phyloP scores from a whole-genome alignment of 2,888 invertebrate species.

The Teleogryllus oceanicus region DNA sequence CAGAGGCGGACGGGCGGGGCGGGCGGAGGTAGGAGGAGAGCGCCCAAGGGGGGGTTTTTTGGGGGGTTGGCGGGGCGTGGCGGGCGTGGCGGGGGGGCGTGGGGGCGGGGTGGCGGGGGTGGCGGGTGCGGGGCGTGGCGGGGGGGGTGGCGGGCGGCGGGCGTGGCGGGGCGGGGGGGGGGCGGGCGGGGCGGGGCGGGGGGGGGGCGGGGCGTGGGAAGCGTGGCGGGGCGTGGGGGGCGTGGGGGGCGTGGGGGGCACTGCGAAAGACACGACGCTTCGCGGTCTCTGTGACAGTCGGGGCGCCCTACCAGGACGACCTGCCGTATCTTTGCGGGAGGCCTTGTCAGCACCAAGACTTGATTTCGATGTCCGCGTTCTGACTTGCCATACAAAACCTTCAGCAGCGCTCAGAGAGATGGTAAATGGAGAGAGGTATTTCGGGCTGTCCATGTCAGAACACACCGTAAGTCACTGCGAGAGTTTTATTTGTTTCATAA shows the following conservation, averaged over 20 bases:
- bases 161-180: constrained; percentile 37
- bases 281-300: too few relatives aligned
- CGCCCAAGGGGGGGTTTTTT: constrained; percentile 35
- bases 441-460: too few relatives aligned
- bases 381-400: too few relatives aligned
- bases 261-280: too few relatives aligned
- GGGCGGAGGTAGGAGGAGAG: constrained; percentile 33
- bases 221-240: constrained; percentile 38
- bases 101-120: constrained; percentile 35
- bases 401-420: too few relatives aligned
- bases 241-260: constrained; percentile 26
- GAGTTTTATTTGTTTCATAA: too few relatives aligned
- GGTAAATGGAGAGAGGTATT: too few relatives aligned
- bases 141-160: constrained; percentile 36
- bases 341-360: too few relatives aligned
- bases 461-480: too few relatives aligned
- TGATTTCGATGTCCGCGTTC: too few relatives aligned
- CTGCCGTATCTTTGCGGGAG: too few relatives aligned
- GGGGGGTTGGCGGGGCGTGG: constrained; percentile 34
- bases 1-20: constrained; percentile 37
- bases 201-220: constrained; percentile 26
- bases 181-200: constrained; percentile 39
- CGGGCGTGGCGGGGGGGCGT: constrained; percentile 34
- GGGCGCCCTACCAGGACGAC: too few relatives aligned
- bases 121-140: constrained; percentile 32